phyloP scores from a whole-genome alignment of 2,797 vertebrate genomes.

The Salmo trutta region DNA sequence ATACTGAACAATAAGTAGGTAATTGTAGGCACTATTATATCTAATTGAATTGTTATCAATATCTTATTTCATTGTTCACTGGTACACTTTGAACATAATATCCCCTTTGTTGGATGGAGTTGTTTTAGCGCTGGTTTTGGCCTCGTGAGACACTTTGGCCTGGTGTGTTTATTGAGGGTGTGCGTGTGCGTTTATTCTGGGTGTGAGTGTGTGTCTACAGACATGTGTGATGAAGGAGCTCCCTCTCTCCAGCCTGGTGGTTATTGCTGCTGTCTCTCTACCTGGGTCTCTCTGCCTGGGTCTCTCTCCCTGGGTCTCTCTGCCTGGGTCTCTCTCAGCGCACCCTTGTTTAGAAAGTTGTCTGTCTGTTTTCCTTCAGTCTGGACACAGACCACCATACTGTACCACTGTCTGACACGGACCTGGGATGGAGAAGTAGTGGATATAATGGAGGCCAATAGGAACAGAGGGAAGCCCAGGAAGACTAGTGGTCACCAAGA shows the following conservation, averaged over 20 bases:
- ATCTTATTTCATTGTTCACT: not conserved
- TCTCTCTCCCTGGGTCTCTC: too few species aligned
- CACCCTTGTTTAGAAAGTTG: not conserved
- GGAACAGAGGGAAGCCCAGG: not conserved
- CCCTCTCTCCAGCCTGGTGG: not conserved
- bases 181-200: not conserved
- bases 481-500: not conserved
- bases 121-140: not conserved
- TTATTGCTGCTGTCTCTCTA: not conserved
- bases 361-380: not conserved
- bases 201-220: not conserved
- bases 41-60: constrained; percentile 11
- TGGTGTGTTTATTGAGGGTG: not conserved
- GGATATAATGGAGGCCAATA: too few species aligned
- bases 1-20: not conserved
- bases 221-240: not conserved
- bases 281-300: too few species aligned
- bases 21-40: constrained; percentile 4
- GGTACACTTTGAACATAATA: not conserved
- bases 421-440: not conserved
- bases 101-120: not conserved
- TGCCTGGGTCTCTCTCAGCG: not conserved
- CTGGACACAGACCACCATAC: not conserved
- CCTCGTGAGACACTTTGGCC: not conserved
- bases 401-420: not conserved